Evolutionary conservation across 2,888 invertebrate species (phyloP).

Genomic region (Polymixis flavicincta): DNA sequence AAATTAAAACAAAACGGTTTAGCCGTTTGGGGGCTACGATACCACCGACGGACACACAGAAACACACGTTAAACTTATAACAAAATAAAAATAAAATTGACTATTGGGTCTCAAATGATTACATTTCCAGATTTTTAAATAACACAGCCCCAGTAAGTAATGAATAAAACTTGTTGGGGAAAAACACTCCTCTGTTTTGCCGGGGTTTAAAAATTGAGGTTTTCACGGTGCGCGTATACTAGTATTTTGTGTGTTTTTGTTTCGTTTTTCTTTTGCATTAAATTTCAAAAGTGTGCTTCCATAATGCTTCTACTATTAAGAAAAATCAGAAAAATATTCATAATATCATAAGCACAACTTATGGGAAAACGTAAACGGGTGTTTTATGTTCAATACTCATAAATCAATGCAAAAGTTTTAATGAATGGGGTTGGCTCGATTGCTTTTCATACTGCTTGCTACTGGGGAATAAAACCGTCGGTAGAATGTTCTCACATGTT

Average conservation of each 20-base stretch:
- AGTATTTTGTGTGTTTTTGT: neutral
- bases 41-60: no score
- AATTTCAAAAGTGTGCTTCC: neutral
- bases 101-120: no score
- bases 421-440: conserved; percentile 30
- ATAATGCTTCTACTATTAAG: no score
- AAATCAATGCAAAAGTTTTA: conserved; percentile 44
- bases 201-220: no score
- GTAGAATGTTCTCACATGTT: conserved; percentile 49
- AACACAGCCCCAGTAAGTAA: no score
- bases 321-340: conserved; percentile 6
- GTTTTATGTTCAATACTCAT: conserved; percentile 29
- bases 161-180: no score
- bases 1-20: neutral
- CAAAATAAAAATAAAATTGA: no score
- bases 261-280: neutral
- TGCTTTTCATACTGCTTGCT: conserved; percentile 25
- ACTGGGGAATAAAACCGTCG: conserved; percentile 18
- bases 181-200: no score
- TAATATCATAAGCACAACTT: neutral
- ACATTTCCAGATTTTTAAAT: no score
- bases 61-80: no score
- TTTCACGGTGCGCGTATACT: neutral
- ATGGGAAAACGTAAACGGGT: neutral
- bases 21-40: no score